Conservation (phyloP, 2,113 vertebrate genomes). For the Amphilophus citrinellus region DNA sequence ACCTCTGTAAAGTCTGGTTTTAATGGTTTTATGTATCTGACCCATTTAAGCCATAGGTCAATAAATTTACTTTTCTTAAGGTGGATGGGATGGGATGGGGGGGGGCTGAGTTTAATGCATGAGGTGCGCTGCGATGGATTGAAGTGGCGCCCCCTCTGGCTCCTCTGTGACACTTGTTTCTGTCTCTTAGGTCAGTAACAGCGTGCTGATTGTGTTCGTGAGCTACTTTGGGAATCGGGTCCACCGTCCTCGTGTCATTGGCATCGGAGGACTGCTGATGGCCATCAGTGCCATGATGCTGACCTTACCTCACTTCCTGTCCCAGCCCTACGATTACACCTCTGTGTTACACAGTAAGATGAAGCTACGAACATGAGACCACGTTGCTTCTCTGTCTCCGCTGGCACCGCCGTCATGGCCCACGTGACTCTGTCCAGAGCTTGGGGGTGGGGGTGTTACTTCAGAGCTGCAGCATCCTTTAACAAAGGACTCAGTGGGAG, state of each 20-base stretch:
- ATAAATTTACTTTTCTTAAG: no score
- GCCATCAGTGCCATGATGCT: conserved; percentile 89
- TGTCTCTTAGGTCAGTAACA: conserved; percentile 88
- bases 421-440: conserved; percentile 35
- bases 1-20: no score
- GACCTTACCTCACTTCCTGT: conserved; percentile 95
- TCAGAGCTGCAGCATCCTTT: not conserved
- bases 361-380: not conserved
- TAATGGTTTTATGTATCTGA: no score
- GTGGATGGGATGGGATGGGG: no score
- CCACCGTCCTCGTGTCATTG: conserved; percentile 91
- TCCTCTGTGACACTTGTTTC: conserved; percentile 16
- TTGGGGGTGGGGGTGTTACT: not conserved
- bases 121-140: not conserved
- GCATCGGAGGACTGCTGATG: conserved; percentile 89
- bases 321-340: conserved; percentile 85
- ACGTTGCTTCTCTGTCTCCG: not conserved
- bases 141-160: not conserved
- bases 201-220: conserved; percentile 92
- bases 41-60: no score
- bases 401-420: conserved; percentile 8
- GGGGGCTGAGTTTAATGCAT: not conserved
- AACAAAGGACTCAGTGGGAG: conserved; percentile 21
- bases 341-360: conserved; percentile 77
- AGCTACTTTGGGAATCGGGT: conserved; percentile 95